Percentiles rank a stretch among this genome's conserved stretches.
Evolutionary conservation across 2,113 vertebrate species (phyloP).

Genomic region (Labeo rohita): DNA sequence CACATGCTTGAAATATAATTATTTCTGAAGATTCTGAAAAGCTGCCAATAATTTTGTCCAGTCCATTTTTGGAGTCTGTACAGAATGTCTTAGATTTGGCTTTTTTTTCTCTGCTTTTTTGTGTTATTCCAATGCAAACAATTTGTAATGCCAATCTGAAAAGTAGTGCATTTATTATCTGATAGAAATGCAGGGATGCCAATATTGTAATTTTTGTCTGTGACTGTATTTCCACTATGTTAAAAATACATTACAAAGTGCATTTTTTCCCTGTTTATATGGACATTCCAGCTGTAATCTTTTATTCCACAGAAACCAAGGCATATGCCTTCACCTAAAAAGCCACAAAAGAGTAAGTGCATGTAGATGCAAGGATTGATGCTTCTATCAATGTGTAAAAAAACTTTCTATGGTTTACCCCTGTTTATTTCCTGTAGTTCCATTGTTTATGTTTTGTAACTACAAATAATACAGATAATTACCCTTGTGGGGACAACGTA

Average conservation of each 20-base stretch:
- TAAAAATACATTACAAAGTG: background rate
- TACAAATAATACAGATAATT: slow-evolving; percentile 2
- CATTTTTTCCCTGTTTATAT: background rate
- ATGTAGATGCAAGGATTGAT: background rate
- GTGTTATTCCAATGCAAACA: background rate
- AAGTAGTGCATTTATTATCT: background rate
- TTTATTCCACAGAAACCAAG: background rate
- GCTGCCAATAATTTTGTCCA: background rate
- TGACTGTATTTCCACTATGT: no score
- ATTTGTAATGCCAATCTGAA: background rate
- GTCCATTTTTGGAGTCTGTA: background rate
- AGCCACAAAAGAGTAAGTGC: background rate
- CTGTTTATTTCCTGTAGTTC: no score
- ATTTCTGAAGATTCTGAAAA: background rate
- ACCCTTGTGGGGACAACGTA: no score
- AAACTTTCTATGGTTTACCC: no score
- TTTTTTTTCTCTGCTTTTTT: no score
- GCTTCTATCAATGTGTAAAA: background rate
- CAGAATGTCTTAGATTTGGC: background rate
- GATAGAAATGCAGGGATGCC: no score
- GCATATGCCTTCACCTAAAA: background rate
- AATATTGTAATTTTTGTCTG: no score
- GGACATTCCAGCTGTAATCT: no score
- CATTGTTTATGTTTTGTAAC: no score
- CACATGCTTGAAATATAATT: background rate